A percentile compares a stretch with the other conserved stretches of the same genome.
Evolutionary conservation across 1,140 invertebrate genomes (phyloP).

Genomic region (Caenorhabditis latens): DNA sequence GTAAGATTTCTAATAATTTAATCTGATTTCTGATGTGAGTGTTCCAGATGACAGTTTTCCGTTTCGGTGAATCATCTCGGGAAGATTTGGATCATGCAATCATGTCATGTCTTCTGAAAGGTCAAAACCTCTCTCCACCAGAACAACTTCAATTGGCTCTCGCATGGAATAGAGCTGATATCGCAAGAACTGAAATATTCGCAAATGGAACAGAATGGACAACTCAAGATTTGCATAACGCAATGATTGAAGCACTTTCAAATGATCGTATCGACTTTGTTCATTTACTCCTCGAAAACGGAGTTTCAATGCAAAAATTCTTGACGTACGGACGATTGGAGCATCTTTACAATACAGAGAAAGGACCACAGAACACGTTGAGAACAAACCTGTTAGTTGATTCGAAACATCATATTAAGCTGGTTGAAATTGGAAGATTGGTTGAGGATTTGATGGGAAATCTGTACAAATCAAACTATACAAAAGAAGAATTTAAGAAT

Average conservation of each 20-base stretch:
- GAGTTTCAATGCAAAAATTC: slow-evolving; percentile 97
- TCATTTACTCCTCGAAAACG: slow-evolving; percentile 90
- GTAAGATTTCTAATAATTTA: not conserved
- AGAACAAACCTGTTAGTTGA: slow-evolving; percentile 34
- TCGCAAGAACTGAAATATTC: slow-evolving; percentile 91
- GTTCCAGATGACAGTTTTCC: slow-evolving; percentile 71
- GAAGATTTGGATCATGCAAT: slow-evolving; percentile 76
- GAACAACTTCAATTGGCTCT: slow-evolving; percentile 83
- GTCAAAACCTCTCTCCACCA: slow-evolving; percentile 69
- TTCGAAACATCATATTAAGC: slow-evolving; percentile 47
- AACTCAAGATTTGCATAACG: slow-evolving; percentile 86
- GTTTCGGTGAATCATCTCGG: slow-evolving; percentile 72
- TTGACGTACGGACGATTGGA: slow-evolving; percentile 94
- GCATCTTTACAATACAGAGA: slow-evolving; percentile 89
- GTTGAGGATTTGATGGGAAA: slow-evolving; percentile 79
- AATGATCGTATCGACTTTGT: slow-evolving; percentile 97
- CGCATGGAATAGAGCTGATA: slow-evolving; percentile 98
- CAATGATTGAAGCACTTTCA: slow-evolving; percentile 97
- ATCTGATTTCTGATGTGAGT: too few species aligned
- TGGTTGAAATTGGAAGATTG: slow-evolving; percentile 79
- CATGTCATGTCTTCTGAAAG: slow-evolving; percentile 75
- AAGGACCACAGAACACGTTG: slow-evolving; percentile 57
- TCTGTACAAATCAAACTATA: slow-evolving; percentile 79
- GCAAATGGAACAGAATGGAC: slow-evolving; percentile 85
- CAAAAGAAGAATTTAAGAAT: slow-evolving; percentile 78